Conservation (phyloP, 2,888 invertebrate species). For the Camponotus fellah region DNA sequence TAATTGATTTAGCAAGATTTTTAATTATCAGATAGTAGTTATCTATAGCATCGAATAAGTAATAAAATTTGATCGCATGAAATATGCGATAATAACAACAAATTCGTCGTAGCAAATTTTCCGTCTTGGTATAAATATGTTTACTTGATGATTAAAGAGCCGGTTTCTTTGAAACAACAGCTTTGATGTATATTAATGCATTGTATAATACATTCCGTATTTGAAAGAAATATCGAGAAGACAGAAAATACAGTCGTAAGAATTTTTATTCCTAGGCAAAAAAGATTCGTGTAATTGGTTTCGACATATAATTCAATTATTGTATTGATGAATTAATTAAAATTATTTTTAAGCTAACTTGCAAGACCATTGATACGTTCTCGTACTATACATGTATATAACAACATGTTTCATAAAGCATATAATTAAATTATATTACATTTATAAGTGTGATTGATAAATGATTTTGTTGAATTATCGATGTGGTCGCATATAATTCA, state of each 20-base stretch:
- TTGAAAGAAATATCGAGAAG: neutral
- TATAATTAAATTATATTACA: neutral
- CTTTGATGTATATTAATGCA: neutral
- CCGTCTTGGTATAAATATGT: neutral
- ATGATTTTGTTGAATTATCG: neutral
- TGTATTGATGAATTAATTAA: conserved; percentile 36
- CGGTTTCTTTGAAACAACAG: neutral
- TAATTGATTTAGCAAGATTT: neutral
- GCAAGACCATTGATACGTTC: conserved; percentile 48
- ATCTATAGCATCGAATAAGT: conserved; percentile 19
- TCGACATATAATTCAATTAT: neutral
- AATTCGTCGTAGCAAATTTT: conserved; percentile 9
- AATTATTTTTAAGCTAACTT: conserved; percentile 38
- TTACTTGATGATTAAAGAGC: neutral
- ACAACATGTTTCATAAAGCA: neutral
- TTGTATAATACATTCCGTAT: neutral
- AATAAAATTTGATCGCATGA: neutral
- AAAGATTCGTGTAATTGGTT: neutral
- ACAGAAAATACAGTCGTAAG: neutral
- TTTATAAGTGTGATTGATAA: neutral
- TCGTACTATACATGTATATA: conserved; percentile 24
- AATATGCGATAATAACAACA: neutral
- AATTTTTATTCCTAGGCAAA: conserved; percentile 21
- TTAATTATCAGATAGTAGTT: neutral
- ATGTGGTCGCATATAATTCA: neutral